Percentiles rank a stretch among this genome's conserved stretches.
phyloP scores from a whole-genome alignment of 37 sponge, comb jelly and placozoan species.

The Haliclona indistincta region DNA sequence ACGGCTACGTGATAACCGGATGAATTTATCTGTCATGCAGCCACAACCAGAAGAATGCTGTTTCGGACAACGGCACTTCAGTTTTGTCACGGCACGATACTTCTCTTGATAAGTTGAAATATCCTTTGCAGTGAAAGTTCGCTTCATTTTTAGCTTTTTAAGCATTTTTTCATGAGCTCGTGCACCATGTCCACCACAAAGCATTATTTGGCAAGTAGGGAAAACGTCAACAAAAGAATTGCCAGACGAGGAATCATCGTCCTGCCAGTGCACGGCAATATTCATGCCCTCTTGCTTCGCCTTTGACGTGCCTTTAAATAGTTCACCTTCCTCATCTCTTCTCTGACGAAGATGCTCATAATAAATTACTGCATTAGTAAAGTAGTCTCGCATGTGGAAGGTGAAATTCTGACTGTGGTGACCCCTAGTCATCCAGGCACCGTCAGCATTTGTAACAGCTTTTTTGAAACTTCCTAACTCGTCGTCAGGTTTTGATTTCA shows the following conservation, averaged over 20 bases:
- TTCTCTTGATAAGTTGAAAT: background rate
- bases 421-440: no score
- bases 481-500: no score
- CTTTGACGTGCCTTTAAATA: constrained; percentile 38
- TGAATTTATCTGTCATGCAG: constrained; percentile 17
- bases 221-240: background rate
- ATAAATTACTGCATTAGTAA: constrained; percentile 15
- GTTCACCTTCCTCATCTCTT: constrained; percentile 10
- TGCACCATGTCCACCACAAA: constrained; percentile 44
- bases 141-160: background rate
- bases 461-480: no score
- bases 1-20: constrained; percentile 3
- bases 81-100: background rate
- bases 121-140: background rate
- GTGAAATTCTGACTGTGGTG: no score
- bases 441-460: no score
- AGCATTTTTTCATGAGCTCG: constrained; percentile 21
- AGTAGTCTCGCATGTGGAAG: no score
- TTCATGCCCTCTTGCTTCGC: constrained; percentile 18
- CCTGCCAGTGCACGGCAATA: no score
- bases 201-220: constrained; percentile 8
- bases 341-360: constrained; percentile 25
- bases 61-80: constrained; percentile 21
- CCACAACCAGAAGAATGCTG: constrained; percentile 11
- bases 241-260: no score